These are phyloP conservation scores for Phthorimaea operculella DNA, from an alignment of 1,140 invertebrate genomes.

Conservation along the genomic window DNA sequence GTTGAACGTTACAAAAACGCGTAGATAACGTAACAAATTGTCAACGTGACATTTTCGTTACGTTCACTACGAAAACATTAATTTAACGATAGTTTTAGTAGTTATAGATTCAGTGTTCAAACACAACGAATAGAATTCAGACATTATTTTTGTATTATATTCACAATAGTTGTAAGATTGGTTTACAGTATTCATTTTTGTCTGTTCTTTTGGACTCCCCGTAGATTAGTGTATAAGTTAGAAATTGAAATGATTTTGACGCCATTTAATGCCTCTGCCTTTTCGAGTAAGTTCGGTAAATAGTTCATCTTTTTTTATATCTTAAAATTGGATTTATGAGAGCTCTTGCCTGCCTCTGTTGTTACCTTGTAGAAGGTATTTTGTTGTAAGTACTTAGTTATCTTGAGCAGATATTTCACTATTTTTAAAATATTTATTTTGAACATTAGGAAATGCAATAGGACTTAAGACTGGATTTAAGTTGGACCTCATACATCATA, in stretches of 20 bases:
- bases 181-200: constrained; percentile 45
- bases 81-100: constrained; percentile 29
- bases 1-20: not conserved
- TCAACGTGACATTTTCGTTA: constrained; percentile 1
- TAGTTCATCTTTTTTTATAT: constrained; percentile 21
- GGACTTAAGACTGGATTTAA: constrained; percentile 32
- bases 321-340: constrained; percentile 25
- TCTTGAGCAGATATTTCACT: constrained; percentile 11
- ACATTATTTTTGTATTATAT: constrained; percentile 49
- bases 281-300: constrained; percentile 9
- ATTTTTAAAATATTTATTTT: constrained; percentile 15
- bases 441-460: constrained; percentile 12
- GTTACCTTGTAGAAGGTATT: constrained; percentile 38
- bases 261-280: constrained; percentile 48
- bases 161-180: constrained; percentile 42
- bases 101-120: constrained; percentile 37
- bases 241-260: constrained; percentile 20
- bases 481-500: constrained; percentile 32
- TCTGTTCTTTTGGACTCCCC: constrained; percentile 25
- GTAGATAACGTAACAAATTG: not conserved
- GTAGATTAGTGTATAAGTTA: constrained; percentile 40
- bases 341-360: constrained; percentile 44
- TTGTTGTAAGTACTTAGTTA: constrained; percentile 31
- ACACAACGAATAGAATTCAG: constrained; percentile 40
- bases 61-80: not conserved